These are phyloP conservation scores for Rhopalosiphum maidis DNA, from an alignment of 1,140 invertebrate species.

Conservation along the genomic window DNA sequence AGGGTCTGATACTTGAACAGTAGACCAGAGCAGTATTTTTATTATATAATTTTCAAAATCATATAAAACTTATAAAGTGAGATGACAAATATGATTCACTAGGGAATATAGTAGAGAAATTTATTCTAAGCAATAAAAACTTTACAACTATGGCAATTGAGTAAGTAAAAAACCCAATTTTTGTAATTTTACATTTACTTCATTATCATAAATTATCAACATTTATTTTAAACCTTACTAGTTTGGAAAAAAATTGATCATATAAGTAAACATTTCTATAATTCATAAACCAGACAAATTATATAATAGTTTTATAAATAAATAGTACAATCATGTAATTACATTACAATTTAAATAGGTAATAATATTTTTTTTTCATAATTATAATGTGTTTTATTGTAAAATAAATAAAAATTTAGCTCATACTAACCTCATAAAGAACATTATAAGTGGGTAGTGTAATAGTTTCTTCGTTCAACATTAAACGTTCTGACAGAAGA, in stretches of 20 bases:
- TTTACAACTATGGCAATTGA: background rate
- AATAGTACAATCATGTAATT: background rate
- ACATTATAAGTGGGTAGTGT: constrained; percentile 96
- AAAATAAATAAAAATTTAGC: background rate
- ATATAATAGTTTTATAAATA: background rate
- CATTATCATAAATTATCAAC: background rate
- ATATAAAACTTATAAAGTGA: background rate
- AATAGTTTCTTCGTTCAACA: constrained; percentile 87
- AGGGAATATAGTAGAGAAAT: constrained; percentile 19
- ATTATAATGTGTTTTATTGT: no score
- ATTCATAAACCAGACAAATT: background rate
- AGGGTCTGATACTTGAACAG: background rate
- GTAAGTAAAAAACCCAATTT: background rate
- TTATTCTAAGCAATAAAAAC: constrained; percentile 39
- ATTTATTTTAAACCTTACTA: background rate
- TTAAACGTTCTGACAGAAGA: constrained; percentile 88
- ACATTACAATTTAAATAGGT: background rate
- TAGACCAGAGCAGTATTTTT: background rate
- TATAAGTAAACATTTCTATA: background rate
- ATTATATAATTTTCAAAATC: constrained; percentile 15
- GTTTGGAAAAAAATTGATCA: background rate
- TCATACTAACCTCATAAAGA: constrained; percentile 83
- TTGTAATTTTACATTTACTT: background rate
- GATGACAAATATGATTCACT: constrained; percentile 19
- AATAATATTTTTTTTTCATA: no score